Evolutionary conservation across 2,888 invertebrate species (phyloP), one percentile per base, ranked within the genome.

Genomic region (Idaea biselata): DNA sequence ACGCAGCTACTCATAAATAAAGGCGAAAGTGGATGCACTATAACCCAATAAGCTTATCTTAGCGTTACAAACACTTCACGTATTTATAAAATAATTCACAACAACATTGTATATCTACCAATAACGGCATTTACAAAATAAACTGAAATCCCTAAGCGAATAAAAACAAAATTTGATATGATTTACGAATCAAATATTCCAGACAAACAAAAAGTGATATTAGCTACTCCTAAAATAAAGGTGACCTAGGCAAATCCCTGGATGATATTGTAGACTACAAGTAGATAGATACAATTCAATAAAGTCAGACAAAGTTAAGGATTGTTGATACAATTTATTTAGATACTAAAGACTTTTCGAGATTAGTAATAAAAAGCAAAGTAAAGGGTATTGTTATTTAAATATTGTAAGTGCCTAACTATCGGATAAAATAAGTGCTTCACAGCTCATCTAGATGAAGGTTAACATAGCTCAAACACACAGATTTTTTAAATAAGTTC

Each of bases 91-190:
- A 55, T 16, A 54, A 53, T 18, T n/a, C 11, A 8, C 16, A 61
- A 33, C n/a, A 53, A 54, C 1, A 32, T 58, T 18, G 33, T 33
- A 14, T 11, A n/a, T n/a, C n/a, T n/a, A 61, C 58, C 16, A 17
- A 60, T 44, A 58, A 60, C 32, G 25, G 33, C n/a, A 66, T 60
- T 63, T 66, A 61, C 56, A 66, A 66, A 44, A 44, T 8, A 44
- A 44, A 44, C 44, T 44, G 44, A 44, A 44, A 44, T 11, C 44
- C 44, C 44, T 8, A 8, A 44, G 44, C 44, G 44, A 44, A 44
- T 11, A 11, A 44, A 44, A 44, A 44, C 44, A 44, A 44, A 44
- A 11, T 44, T 44, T 44, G 8, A 44, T 44, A 44, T 44, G 44
- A 44, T 44, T 44, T 44, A 44, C 44, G 44, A 44, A 44, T 44